Evolutionary conservation across 2,113 vertebrate genomes (phyloP).

Genomic region (Petroica traversi): DNA sequence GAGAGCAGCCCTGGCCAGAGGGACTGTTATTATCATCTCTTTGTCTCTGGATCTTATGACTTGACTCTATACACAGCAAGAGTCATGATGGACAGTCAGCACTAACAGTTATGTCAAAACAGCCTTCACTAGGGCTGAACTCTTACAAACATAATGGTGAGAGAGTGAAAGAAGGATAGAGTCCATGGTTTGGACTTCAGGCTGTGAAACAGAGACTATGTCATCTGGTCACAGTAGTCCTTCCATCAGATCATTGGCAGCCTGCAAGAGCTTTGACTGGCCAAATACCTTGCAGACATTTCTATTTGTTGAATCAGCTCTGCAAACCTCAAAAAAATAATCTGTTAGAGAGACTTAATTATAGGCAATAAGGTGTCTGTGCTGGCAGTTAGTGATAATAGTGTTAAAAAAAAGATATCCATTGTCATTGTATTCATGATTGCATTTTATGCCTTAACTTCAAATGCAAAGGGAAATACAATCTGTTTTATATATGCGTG

Average conservation of each 20-base stretch:
- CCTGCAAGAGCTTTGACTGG: neutral
- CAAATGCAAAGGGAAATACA: neutral
- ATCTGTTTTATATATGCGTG: neutral
- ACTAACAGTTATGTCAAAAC: neutral
- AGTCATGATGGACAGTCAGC: neutral
- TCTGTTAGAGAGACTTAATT: neutral
- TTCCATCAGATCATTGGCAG: neutral
- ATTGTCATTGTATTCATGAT: neutral
- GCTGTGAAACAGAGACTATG: neutral
- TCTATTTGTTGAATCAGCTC: neutral
- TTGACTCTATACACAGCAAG: neutral
- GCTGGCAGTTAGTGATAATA: neutral
- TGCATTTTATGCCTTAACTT: neutral
- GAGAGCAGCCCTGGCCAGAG: neutral
- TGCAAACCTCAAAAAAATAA: neutral
- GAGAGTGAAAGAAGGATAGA: neutral
- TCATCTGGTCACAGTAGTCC: neutral
- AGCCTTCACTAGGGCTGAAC: neutral
- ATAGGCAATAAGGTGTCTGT: neutral
- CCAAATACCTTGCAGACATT: neutral
- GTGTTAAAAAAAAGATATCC: neutral
- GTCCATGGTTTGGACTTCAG: neutral
- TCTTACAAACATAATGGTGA: neutral
- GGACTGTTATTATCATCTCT: neutral
- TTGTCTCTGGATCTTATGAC: neutral